Base-by-base conservation (phyloP, 1,140 invertebrate genomes). In the Arion vulgaris region DNA sequence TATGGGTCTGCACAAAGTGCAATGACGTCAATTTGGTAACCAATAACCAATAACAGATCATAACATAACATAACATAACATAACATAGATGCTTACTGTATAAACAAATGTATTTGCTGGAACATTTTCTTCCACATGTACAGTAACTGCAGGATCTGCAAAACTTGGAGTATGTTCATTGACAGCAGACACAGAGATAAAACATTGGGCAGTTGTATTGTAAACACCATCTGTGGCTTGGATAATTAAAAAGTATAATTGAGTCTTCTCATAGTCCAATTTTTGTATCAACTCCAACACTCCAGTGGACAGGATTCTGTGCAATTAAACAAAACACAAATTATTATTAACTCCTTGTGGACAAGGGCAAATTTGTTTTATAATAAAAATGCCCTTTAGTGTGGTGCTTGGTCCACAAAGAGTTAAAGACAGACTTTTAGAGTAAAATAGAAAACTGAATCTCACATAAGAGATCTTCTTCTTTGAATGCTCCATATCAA, bases 81-180 rank as follows among this genome's bases (percentile, higher is more conserved):
- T n/a, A n/a, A n/a, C n/a, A n/a, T n/a, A n/a, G n/a, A n/a, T 15
- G 28, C 71, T 7, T 72, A 72, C 71, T 9, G 26, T 45, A 72
- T 9, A 72, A 13, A 72, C 71, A 72, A 72, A 19, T 11, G 71
- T 72, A 28, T 45, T 45, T 41, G 41, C 5, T 9, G 71, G 71
- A n/a, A 41, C 36, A 45, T 72, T 72, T 32, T 72, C 71, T 45
- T 72, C 36, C 2, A 72, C 71, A 39, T 72, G 36, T 26, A 72
- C 36, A 26, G 23, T 41, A 7, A 41, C 23, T 9, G 7, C 2
- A 19, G 36, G 11, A 38, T 5, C 39, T 26, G 71, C 15, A 26
- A 72, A 72, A 45, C 11, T 39, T 39, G 71, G 71, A 13, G 17
- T n/a, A 39, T 28, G 5, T 45, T 72, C 71, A 23, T 72, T 72